Percentiles rank a stretch among this genome's conserved stretches.
Evolutionary conservation across 2,113 vertebrate species (phyloP).

Genomic region (Trogon surrucura): DNA sequence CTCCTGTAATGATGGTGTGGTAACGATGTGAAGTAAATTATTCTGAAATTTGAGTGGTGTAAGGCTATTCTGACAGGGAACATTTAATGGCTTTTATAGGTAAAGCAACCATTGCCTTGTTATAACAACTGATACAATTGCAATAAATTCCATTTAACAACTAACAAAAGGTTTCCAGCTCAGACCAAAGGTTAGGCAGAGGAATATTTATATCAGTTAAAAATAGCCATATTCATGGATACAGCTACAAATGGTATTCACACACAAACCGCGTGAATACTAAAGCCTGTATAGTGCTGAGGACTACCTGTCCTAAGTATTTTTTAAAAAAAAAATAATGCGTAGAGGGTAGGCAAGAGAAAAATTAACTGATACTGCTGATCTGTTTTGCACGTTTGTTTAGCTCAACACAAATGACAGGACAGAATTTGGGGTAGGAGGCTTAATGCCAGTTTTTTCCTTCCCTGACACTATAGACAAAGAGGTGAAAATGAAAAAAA

Average conservation of each 20-base stretch:
- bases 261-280: rapidly evolving
- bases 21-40: not conserved
- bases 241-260: not conserved
- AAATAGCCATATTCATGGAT: not conserved
- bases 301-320: not conserved
- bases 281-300: not conserved
- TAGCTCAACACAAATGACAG: not conserved
- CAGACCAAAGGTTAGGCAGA: not conserved
- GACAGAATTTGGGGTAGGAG: not conserved
- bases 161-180: not conserved
- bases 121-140: not conserved
- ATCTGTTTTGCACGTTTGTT: not conserved
- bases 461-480: not conserved
- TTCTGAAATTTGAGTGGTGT: not conserved
- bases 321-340: too few relatives aligned
- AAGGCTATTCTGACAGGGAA: not conserved
- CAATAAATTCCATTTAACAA: not conserved
- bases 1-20: not conserved
- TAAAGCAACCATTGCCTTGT: not conserved
- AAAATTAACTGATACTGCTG: not conserved
- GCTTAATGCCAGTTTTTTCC: not conserved
- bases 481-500: not conserved
- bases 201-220: not conserved
- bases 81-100: not conserved
- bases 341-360: not conserved